Percentiles rank a stretch among this genome's conserved stretches.
These are phyloP conservation scores for Phocoena sinus DNA, from an alignment of 2,113 vertebrate genomes.

Conservation along the genomic window DNA sequence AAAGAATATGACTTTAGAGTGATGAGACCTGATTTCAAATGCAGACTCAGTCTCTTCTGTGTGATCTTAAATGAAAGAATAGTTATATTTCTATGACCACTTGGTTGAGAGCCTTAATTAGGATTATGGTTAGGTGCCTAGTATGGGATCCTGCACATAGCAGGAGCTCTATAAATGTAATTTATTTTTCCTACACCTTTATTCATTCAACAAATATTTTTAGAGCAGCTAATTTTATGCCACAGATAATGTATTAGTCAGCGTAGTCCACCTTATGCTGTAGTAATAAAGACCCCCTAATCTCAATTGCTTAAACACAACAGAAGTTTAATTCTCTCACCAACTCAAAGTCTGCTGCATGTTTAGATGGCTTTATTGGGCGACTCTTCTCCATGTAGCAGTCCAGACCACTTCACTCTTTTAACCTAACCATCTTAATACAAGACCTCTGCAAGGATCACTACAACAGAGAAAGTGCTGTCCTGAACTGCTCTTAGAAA, in stretches of 20 bases:
- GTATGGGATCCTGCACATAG: neutral
- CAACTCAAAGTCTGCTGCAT: neutral
- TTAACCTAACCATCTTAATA: neutral
- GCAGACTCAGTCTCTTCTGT: neutral
- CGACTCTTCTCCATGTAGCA: neutral
- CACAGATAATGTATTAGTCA: neutral
- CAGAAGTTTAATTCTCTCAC: neutral
- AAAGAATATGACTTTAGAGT: neutral
- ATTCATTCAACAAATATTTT: slow-evolving; percentile 4
- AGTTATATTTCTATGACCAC: neutral
- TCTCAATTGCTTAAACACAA: neutral
- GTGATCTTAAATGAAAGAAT: neutral
- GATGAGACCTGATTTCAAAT: neutral
- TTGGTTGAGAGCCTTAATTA: neutral
- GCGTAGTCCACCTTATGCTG: neutral
- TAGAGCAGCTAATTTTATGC: neutral
- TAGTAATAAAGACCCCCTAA: neutral
- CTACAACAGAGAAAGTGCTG: neutral
- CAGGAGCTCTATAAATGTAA: neutral
- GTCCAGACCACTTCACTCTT: neutral
- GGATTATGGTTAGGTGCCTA: neutral
- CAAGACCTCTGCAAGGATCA: neutral
- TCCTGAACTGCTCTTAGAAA: neutral
- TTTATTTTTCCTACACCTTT: neutral
- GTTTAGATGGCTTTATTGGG: neutral